Evolutionary conservation across 2,888 invertebrate species (phyloP).

Genomic region (Aelia acuminata): DNA sequence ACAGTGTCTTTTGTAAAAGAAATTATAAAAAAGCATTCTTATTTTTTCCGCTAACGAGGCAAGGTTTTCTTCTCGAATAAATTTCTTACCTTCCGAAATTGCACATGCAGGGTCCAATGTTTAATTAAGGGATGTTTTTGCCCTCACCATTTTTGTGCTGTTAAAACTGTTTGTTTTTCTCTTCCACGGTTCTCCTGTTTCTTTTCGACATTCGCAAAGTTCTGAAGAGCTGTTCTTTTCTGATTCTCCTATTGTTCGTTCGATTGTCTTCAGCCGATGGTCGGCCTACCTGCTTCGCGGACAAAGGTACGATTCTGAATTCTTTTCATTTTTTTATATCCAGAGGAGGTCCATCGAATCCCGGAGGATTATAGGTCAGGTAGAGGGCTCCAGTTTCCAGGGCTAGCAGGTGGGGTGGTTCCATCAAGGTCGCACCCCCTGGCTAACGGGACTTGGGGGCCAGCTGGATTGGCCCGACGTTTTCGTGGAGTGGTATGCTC

Average conservation of each 20-base stretch:
- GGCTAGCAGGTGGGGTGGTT: conserved; percentile 53
- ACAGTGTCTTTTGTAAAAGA: background rate
- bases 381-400: conserved; percentile 56
- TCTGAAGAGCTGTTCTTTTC: background rate
- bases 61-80: background rate
- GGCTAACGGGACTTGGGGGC: conserved; percentile 51
- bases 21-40: background rate
- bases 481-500: background rate
- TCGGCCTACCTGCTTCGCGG: conserved; percentile 40
- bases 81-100: background rate
- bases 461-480: conserved; percentile 14
- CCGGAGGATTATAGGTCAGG: conserved; percentile 58
- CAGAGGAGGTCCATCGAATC: conserved; percentile 52
- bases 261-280: conserved; percentile 46
- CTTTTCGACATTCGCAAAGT: background rate
- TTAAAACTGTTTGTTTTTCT: conserved; percentile 45
- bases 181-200: conserved; percentile 39
- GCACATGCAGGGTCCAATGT: background rate
- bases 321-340: conserved; percentile 50
- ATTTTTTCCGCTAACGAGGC: background rate
- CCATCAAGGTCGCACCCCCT: conserved; percentile 58
- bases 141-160: background rate
- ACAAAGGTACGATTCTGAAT: conserved; percentile 48
- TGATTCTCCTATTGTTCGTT: background rate
- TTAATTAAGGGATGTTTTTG: conserved; percentile 40